Evolutionary conservation across 2,113 vertebrate genomes (phyloP), one percentile per base, ranked within the genome.

Genomic region (Neodon shergylaensis): DNA sequence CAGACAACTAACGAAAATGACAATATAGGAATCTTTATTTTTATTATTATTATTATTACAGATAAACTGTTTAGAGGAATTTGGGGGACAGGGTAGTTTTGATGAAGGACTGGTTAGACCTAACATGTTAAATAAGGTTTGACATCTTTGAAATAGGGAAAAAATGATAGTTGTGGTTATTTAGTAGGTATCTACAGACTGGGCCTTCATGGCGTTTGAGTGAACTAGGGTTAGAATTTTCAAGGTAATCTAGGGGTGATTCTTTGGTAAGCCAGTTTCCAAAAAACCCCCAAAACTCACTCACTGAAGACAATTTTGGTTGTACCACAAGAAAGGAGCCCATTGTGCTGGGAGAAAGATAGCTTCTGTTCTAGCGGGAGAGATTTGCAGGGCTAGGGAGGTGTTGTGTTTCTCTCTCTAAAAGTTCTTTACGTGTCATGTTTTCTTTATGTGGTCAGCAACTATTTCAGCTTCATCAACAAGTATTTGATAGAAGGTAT

Each of bases 211-310:
- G n/a, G 70, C 52, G 2, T 88, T 94, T 68, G 78, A 96, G 83
- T 92, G 42, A 90, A 92, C 3, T 83, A 44, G 28, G 36, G 12
- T 94, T 87, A 36, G 47, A 66, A 78, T 85, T 92, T 90, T 95
- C 17, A 87, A 82, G n/a, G 17, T 78, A 79, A 8, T 73, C 83
- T 93, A 96, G 86, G 94, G 63, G 42, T 82, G 28, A 77, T 72
- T 96, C 85, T 94, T 93, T 92, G 73, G 31, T 66, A 91, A 90
- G 93, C 58, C 88, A 2, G 21, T 94, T 94, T 91, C 66, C 39
- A 66, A 70, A 79, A 79, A 78, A 16, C 12, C 11, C 24, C 24
- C n/a, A n/a, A 54, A 92, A 90, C 83, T 89, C 65, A 8, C 36
- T 92, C 28, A 61, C 68, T 54, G 66, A 83, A 89, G 77, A 81